Evolutionary conservation across 2,113 vertebrate species (phyloP).

Genomic region (Ceratotherium simum): DNA sequence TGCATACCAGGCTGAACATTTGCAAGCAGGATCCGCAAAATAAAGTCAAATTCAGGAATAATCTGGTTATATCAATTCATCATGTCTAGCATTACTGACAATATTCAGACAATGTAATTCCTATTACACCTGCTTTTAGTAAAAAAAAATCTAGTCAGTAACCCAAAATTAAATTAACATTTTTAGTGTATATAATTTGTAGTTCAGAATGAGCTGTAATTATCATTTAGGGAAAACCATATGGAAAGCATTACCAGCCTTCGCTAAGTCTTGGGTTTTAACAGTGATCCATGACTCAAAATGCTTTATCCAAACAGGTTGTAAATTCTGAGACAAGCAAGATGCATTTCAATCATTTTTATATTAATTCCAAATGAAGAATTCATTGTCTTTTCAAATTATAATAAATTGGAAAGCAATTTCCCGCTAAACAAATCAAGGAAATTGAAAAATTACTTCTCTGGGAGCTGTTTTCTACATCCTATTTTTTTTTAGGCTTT

Average conservation of each 20-base stretch:
- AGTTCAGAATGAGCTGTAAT: slow-evolving; percentile 66
- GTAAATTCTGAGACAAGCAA: slow-evolving; percentile 69
- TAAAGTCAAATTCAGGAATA: slow-evolving; percentile 71
- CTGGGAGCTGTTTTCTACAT: slow-evolving; percentile 70
- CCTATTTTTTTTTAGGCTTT: background rate
- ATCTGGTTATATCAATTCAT: slow-evolving; percentile 74
- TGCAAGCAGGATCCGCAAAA: slow-evolving; percentile 65
- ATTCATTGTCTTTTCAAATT: slow-evolving; percentile 82
- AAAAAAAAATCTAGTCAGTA: slow-evolving; percentile 69
- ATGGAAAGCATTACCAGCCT: slow-evolving; percentile 70
- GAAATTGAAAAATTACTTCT: slow-evolving; percentile 78
- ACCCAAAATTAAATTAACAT: slow-evolving; percentile 78
- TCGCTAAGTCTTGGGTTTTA: slow-evolving; percentile 40
- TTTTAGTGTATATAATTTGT: slow-evolving; percentile 83
- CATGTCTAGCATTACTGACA: slow-evolving; percentile 69
- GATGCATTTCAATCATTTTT: slow-evolving; percentile 38
- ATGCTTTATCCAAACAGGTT: slow-evolving; percentile 73
- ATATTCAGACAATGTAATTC: slow-evolving; percentile 73
- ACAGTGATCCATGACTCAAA: slow-evolving; percentile 34
- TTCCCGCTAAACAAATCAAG: slow-evolving; percentile 83
- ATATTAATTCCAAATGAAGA: slow-evolving; percentile 77
- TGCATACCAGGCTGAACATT: slow-evolving; percentile 65
- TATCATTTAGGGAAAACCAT: slow-evolving; percentile 75
- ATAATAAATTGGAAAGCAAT: slow-evolving; percentile 78
- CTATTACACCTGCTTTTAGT: slow-evolving; percentile 79